phyloP scores from a whole-genome alignment of 2,888 invertebrate species.

The Xestobium rufovillosum region DNA sequence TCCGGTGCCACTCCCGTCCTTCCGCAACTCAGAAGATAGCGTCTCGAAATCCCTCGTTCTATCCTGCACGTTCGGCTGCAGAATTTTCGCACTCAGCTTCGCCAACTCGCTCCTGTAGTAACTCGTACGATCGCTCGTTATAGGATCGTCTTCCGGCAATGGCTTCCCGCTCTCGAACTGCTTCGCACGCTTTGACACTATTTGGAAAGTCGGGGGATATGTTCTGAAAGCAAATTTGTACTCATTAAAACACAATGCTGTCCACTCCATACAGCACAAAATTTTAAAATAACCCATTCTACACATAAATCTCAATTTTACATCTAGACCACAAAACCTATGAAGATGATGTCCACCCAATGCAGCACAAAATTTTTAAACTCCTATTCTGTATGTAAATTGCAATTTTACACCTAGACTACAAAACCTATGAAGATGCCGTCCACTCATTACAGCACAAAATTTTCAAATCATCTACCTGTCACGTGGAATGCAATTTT shows the following conservation, averaged over 20 bases:
- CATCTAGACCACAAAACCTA: too few species aligned
- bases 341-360: too few species aligned
- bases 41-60: constrained; percentile 67
- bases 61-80: constrained; percentile 68
- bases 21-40: constrained; percentile 36
- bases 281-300: too few species aligned
- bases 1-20: constrained; percentile 32
- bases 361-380: too few species aligned
- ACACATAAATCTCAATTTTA: too few species aligned
- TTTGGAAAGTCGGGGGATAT: constrained; percentile 48
- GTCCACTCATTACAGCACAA: too few species aligned
- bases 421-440: too few species aligned
- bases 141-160: constrained; percentile 47
- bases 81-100: constrained; percentile 55
- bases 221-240: constrained; percentile 26
- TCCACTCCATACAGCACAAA: too few species aligned
- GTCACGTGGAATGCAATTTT: too few species aligned
- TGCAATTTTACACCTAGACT: too few species aligned
- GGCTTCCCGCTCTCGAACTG: constrained; percentile 65
- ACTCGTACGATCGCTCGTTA: constrained; percentile 55
- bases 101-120: constrained; percentile 61
- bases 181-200: constrained; percentile 65
- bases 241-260: not conserved
- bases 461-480: too few species aligned
- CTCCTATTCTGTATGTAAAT: too few species aligned